phyloP scores from a whole-genome alignment of 2,797 vertebrate species.

The Ctenopoma kingsleyae region DNA sequence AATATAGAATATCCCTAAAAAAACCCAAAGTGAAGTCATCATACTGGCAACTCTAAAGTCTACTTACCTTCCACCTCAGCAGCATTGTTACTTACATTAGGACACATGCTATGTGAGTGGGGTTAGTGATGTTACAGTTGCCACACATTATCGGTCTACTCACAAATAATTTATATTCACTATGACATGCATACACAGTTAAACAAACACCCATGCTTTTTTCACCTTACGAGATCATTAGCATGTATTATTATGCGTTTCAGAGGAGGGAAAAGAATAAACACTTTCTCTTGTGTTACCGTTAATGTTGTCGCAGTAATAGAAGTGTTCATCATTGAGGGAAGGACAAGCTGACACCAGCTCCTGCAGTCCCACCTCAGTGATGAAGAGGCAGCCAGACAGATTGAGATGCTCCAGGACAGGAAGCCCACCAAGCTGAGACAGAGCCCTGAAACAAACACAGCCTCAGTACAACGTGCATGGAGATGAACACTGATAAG shows the following conservation, averaged over 20 bases:
- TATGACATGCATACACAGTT: slow-evolving; percentile 9
- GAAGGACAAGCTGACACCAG: slow-evolving; percentile 94
- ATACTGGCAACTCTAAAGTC: slow-evolving; percentile 32
- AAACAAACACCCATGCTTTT: slow-evolving; percentile 11
- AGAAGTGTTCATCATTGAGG: slow-evolving; percentile 97
- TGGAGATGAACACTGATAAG: slow-evolving; percentile 3
- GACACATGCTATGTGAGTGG: slow-evolving; percentile 55
- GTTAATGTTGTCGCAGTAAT: slow-evolving; percentile 99
- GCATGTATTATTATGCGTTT: background rate
- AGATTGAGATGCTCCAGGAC: slow-evolving; percentile 96
- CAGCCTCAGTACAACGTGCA: background rate
- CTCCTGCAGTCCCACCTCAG: slow-evolving; percentile 94
- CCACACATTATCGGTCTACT: slow-evolving; percentile 18
- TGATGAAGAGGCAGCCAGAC: slow-evolving; percentile 95
- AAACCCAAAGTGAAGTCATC: background rate
- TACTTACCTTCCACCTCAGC: slow-evolving; percentile 74
- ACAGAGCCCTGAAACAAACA: slow-evolving; percentile 87
- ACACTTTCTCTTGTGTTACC: slow-evolving; percentile 84
- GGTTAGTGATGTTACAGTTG: slow-evolving; percentile 53
- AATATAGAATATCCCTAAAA: no score
- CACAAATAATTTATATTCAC: slow-evolving; percentile 25
- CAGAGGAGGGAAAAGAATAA: background rate
- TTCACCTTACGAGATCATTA: background rate
- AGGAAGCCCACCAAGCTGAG: slow-evolving; percentile 93
- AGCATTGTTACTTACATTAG: slow-evolving; percentile 59